These are phyloP conservation scores for Scaptomyza caliginosa DNA, from an alignment of 2,888 invertebrate genomes.

Conservation along the genomic window DNA sequence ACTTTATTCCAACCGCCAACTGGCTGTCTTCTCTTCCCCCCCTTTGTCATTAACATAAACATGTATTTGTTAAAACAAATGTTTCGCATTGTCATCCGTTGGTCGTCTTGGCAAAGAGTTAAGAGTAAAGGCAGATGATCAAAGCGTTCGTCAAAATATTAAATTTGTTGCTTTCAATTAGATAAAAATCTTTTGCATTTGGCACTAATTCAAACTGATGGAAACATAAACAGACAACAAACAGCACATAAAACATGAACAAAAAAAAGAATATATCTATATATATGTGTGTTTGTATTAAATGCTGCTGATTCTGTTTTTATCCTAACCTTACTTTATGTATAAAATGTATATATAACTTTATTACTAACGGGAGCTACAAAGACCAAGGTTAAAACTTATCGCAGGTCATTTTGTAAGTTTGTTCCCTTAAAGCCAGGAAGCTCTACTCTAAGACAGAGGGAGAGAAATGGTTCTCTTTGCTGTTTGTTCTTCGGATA, in stretches of 20 bases:
- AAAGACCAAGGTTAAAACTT: not conserved
- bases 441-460: not conserved
- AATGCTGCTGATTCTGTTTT: no score
- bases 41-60: not conserved
- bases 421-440: slow-evolving; percentile 19
- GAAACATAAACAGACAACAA: slow-evolving; percentile 34
- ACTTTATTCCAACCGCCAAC: no score
- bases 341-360: not conserved
- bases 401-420: slow-evolving; percentile 25
- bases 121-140: slow-evolving; percentile 32
- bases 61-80: slow-evolving; percentile 19
- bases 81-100: slow-evolving; percentile 22
- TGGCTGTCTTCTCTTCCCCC: no score
- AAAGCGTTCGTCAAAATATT: slow-evolving; percentile 51
- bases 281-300: not conserved
- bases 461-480: not conserved
- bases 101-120: slow-evolving; percentile 1
- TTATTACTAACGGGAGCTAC: not conserved
- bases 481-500: slow-evolving; percentile 5
- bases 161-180: slow-evolving; percentile 52
- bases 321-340: not conserved
- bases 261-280: not conserved
- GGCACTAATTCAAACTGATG: slow-evolving; percentile 48
- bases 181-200: slow-evolving; percentile 22
- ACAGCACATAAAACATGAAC: slow-evolving; percentile 34